Conservation (phyloP, 1,140 invertebrate genomes). For the Vanessa tameamea region DNA sequence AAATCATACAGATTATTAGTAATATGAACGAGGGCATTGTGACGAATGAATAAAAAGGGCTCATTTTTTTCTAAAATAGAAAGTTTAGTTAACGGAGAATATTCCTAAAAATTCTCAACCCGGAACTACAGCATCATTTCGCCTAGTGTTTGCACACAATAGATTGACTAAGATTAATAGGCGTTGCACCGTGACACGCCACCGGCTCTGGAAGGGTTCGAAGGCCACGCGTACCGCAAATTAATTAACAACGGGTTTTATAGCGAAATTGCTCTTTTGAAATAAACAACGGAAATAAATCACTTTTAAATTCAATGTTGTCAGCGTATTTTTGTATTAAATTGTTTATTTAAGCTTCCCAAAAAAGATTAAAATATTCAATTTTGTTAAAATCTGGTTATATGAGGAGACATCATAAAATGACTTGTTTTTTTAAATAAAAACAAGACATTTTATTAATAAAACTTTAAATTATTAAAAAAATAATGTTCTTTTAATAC, state of each 20-base stretch:
- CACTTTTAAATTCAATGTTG: not conserved
- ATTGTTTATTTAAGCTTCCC: not conserved
- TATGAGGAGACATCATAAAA: too few relatives aligned
- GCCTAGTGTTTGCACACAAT: not conserved
- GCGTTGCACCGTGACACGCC: not conserved
- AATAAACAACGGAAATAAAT: slow-evolving; percentile 2
- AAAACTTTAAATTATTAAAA: too few relatives aligned
- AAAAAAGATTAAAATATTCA: too few relatives aligned
- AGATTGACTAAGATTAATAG: slow-evolving; percentile 8
- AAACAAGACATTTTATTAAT: too few relatives aligned
- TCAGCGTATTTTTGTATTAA: not conserved
- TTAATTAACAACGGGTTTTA: slow-evolving; percentile 2
- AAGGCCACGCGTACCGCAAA: slow-evolving; percentile 3
- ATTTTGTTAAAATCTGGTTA: too few relatives aligned
- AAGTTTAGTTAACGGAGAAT: not conserved
- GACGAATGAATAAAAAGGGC: too few relatives aligned
- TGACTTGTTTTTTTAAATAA: too few relatives aligned
- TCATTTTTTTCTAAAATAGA: too few relatives aligned
- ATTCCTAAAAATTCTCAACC: not conserved
- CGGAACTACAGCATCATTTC: not conserved
- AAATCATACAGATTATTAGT: too few relatives aligned
- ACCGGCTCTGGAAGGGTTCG: not conserved
- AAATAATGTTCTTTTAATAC: too few relatives aligned
- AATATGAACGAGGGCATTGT: too few relatives aligned
- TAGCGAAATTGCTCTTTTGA: not conserved